Evolutionary conservation across 1,140 invertebrate genomes (phyloP), one percentile per base, ranked within the genome.

Genomic region (Nautilus pompilius): DNA sequence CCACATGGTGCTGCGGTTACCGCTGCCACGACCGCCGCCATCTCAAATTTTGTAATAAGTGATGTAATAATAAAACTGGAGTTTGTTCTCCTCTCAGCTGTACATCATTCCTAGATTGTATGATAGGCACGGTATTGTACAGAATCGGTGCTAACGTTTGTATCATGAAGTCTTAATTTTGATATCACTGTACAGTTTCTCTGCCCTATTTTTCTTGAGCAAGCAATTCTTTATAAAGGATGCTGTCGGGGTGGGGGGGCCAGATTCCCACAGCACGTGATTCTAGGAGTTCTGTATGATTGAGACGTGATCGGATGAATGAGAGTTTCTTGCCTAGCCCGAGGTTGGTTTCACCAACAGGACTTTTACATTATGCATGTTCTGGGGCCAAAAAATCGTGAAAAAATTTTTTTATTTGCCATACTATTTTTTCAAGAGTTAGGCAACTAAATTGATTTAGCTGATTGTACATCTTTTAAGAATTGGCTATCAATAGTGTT

Each of bases 151-250:
- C 49, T 53, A 53, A n/a, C 26, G 49, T 53, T 53, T 53, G 49
- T 53, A 53, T 53, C 49, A 53, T 53, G 49, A 53, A 53, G 49
- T 53, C 49, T 53, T 53, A 53, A 53, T 53, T 53, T 53, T 53
- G 49, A 53, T 53, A 53, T 53, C 49, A 53, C 26, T 53, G 49
- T 53, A 53, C 49, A 53, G 49, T 53, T 53, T 53, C n/a, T n/a
- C 49, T 26, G 49, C 49, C 49, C 26, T 53, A 53, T 53, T 24
- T 53, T 53, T 53, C 24, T 53, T 53, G 49, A 28, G 24, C 24
- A 28, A 53, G 29, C 49, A 53, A 24, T 53, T 24, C 24, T 28
- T 22, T 26, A 24, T 28, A 53, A 13, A 28, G 49, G 17, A 17
- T 17, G 26, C 49, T 53, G 49, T 53, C 49, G 24, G 49, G 26